Evolutionary conservation across 2,888 invertebrate genomes (phyloP).

Genomic region (Cheilosia vulpina): DNA sequence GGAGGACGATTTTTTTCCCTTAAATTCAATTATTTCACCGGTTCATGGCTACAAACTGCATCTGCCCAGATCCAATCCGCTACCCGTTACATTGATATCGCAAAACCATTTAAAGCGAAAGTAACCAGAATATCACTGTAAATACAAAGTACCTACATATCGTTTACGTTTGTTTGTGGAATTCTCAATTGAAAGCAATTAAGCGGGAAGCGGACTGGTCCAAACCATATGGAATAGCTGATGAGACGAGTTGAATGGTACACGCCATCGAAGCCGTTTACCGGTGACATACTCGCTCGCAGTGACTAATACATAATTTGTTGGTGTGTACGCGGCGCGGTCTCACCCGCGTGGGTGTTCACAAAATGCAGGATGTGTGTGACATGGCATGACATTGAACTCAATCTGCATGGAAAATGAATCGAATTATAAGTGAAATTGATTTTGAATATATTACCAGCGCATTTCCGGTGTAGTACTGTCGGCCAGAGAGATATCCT

Average conservation of each 20-base stretch:
- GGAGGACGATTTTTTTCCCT: slow-evolving; percentile 1
- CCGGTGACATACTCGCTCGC: slow-evolving; percentile 13
- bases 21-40: slow-evolving; percentile 4
- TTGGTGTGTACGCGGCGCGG: not conserved
- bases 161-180: slow-evolving; percentile 25
- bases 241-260: slow-evolving; percentile 17
- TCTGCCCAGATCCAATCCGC: not conserved
- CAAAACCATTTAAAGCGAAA: slow-evolving; percentile 47
- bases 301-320: slow-evolving; percentile 34
- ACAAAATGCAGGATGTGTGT: slow-evolving; percentile 13
- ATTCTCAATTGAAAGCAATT: slow-evolving; percentile 52
- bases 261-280: slow-evolving; percentile 11
- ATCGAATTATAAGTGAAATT: slow-evolving; percentile 61
- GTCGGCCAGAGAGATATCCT: slow-evolving; percentile 39
- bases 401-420: slow-evolving; percentile 20
- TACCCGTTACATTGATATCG: slow-evolving; percentile 15
- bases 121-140: slow-evolving; percentile 13
- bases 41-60: not conserved
- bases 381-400: slow-evolving; percentile 1
- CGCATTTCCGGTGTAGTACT: slow-evolving; percentile 45
- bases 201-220: not conserved
- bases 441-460: slow-evolving; percentile 60
- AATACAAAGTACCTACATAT: slow-evolving; percentile 32
- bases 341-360: slow-evolving; percentile 17
- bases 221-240: slow-evolving; percentile 19